Evolutionary conservation across 2,888 invertebrate genomes (phyloP).

Genomic region (Rosalia funebris): DNA sequence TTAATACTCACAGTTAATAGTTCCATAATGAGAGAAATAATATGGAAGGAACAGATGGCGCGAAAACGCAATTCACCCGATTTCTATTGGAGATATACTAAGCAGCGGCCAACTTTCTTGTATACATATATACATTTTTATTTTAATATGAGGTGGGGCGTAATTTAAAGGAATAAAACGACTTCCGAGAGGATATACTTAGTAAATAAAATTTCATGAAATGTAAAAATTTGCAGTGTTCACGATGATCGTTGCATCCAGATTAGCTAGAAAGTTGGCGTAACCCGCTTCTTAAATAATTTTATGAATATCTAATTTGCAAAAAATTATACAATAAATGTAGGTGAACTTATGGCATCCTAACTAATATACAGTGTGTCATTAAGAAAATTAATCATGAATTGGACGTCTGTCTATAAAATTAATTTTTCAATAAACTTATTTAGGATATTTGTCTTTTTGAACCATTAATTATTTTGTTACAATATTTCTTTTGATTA

Average conservation of each 20-base stretch:
- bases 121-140: slow-evolving; percentile 21
- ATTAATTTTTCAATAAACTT: no score
- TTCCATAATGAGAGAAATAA: slow-evolving; percentile 1
- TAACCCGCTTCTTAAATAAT: not conserved
- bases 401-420: no score
- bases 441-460: no score
- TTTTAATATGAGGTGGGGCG: slow-evolving; percentile 16
- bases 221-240: not conserved
- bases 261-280: slow-evolving; percentile 9
- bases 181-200: slow-evolving; percentile 17
- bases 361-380: no score
- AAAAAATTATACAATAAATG: not conserved
- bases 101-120: slow-evolving; percentile 11
- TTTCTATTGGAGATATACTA: slow-evolving; percentile 24
- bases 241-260: not conserved
- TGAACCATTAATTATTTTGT: no score
- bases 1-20: no score
- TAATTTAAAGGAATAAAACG: slow-evolving; percentile 10
- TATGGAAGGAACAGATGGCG: not conserved
- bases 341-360: not conserved
- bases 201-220: slow-evolving; percentile 2
- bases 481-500: no score
- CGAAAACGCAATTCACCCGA: slow-evolving; percentile 7
- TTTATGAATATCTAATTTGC: not conserved
- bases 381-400: no score